Percentiles rank a stretch among this genome's conserved stretches.
Conservation (phyloP, 1,140 invertebrate species). For the Brachionus plicatilis region DNA sequence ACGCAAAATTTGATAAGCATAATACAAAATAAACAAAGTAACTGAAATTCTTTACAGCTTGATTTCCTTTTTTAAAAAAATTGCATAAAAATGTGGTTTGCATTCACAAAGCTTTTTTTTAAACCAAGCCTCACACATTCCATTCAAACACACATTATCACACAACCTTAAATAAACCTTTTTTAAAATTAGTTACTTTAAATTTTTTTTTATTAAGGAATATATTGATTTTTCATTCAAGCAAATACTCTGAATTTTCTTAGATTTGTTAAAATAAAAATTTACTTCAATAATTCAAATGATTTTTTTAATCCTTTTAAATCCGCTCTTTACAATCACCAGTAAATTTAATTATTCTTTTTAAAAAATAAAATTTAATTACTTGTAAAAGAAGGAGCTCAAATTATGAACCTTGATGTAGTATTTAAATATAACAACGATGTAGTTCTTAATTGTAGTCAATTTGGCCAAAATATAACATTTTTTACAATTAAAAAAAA, state of each 20-base stretch:
- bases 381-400: neutral
- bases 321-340: neutral
- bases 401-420: neutral
- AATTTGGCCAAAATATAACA: neutral
- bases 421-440: neutral
- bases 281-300: neutral
- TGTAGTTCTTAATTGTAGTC: neutral
- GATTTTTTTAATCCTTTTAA: neutral
- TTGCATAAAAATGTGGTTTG: neutral
- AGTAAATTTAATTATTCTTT: neutral
- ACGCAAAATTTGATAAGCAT: neutral
- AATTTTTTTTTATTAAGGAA: neutral
- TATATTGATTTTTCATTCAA: neutral
- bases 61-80: neutral
- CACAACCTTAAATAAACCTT: neutral
- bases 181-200: neutral
- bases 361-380: neutral
- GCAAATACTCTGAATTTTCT: neutral
- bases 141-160: neutral
- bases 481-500: neutral
- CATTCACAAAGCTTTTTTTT: neutral
- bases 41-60: neutral
- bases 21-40: neutral
- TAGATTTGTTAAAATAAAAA: neutral
- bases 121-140: neutral